These are phyloP conservation scores for Pasiphila rectangulata DNA, from an alignment of 2,888 invertebrate genomes.

Conservation along the genomic window DNA sequence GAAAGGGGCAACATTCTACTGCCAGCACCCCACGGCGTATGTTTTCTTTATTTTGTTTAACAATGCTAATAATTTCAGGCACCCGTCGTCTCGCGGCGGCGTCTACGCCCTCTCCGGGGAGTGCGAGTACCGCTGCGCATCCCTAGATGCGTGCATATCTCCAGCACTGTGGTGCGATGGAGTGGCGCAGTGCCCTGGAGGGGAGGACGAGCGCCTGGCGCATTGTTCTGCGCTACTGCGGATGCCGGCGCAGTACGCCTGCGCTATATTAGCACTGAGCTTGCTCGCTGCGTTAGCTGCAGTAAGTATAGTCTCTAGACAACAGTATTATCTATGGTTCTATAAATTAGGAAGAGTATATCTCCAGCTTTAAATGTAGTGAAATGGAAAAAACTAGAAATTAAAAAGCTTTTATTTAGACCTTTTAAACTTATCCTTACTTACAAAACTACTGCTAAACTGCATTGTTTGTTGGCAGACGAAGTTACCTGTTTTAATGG, in stretches of 20 bases:
- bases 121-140: constrained; percentile 88
- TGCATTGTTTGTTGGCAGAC: no score
- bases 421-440: no score
- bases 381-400: no score
- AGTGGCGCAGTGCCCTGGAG: constrained; percentile 87
- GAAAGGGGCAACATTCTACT: no score
- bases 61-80: constrained; percentile 66
- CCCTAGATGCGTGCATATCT: constrained; percentile 90
- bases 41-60: no score
- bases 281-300: constrained; percentile 71
- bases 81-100: constrained; percentile 75
- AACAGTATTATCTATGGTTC: background rate
- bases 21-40: no score
- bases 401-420: no score
- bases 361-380: no score
- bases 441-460: no score
- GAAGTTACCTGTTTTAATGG: no score
- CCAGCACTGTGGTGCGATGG: constrained; percentile 91
- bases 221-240: constrained; percentile 90
- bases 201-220: constrained; percentile 88
- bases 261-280: constrained; percentile 77
- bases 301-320: constrained; percentile 69
- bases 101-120: constrained; percentile 84
- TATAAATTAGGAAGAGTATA: background rate
- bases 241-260: constrained; percentile 87